Conservation (phyloP, 2,888 invertebrate species). For the Xestia rhomboidea region DNA sequence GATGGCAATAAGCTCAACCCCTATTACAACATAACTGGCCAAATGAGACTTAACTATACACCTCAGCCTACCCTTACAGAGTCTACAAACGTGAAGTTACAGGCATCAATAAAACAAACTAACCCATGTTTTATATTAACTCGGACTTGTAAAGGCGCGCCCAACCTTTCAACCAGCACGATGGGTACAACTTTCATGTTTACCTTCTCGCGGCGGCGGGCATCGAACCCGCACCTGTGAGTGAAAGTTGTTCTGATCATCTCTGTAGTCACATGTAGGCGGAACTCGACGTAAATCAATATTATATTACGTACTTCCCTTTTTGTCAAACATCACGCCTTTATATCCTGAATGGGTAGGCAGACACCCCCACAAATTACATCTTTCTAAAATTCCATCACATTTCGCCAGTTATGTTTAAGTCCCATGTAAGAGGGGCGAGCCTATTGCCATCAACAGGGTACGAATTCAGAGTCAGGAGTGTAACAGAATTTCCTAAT, state of each 20-base stretch:
- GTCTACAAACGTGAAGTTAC: background rate
- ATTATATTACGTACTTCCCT: constrained; percentile 9
- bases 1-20: background rate
- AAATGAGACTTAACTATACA: no score
- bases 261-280: background rate
- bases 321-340: background rate
- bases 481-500: background rate
- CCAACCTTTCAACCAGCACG: constrained; percentile 30
- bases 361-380: background rate
- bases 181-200: constrained; percentile 43
- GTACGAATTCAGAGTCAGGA: background rate
- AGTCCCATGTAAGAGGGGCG: background rate
- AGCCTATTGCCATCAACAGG: background rate
- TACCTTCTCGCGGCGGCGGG: constrained; percentile 15
- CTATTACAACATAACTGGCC: no score
- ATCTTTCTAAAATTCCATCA: background rate
- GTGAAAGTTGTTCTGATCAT: constrained; percentile 42
- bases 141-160: background rate
- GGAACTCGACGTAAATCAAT: background rate
- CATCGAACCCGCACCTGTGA: constrained; percentile 49
- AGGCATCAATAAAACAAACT: background rate
- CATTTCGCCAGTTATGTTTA: background rate
- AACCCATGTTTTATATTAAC: background rate
- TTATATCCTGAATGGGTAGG: accelerated
- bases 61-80: no score